These are phyloP conservation scores for Drosophila histrio DNA, from an alignment of 2,888 invertebrate genomes.

Conservation along the genomic window DNA sequence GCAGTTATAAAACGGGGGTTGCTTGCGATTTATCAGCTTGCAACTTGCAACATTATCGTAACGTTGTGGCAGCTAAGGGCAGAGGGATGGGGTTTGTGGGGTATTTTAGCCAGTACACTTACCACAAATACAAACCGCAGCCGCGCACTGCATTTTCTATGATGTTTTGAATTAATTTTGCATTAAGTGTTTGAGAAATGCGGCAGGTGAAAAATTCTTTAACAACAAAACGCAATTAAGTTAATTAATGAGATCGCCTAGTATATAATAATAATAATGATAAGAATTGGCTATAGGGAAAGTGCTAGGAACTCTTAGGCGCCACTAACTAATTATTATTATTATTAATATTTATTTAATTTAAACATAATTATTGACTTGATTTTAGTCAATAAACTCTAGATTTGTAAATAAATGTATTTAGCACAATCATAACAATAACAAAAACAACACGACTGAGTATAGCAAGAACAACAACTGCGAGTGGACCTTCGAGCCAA, in stretches of 20 bases:
- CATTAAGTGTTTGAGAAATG: neutral
- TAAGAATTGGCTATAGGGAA: neutral
- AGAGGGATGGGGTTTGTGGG: neutral
- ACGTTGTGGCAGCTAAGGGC: neutral
- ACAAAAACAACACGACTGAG: neutral
- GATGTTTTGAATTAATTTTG: neutral
- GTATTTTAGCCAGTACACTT: slow-evolving; percentile 17
- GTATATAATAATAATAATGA: neutral
- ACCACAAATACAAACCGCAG: slow-evolving; percentile 50
- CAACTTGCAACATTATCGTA: neutral
- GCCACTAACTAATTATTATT: neutral
- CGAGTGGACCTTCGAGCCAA: neutral
- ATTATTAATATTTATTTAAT: neutral
- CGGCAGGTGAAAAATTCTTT: neutral
- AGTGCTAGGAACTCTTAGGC: neutral
- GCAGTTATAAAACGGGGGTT: neutral
- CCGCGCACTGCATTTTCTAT: slow-evolving; percentile 38
- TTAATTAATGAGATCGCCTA: neutral
- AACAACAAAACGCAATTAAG: neutral
- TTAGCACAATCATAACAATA: neutral
- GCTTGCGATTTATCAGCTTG: neutral
- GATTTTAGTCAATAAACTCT: neutral
- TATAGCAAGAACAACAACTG: neutral
- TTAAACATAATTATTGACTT: neutral
- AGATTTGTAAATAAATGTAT: neutral